Percentiles rank a stretch among this genome's conserved stretches.
Conservation (phyloP, 2,113 vertebrate species). For the Epinephelus fuscoguttatus region DNA sequence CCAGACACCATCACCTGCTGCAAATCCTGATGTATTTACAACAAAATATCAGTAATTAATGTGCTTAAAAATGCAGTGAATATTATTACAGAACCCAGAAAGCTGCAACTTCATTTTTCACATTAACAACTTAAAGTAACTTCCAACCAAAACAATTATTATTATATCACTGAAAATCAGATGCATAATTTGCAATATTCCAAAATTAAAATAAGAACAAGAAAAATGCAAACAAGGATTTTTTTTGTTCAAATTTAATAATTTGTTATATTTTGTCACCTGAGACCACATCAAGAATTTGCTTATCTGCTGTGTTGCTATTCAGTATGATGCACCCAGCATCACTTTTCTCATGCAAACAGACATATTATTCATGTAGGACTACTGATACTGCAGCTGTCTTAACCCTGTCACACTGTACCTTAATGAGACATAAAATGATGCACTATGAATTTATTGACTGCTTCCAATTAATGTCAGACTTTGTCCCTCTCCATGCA, state of each 20-base stretch:
- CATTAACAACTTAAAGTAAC: background rate
- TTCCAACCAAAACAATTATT: background rate
- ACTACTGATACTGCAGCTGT: background rate
- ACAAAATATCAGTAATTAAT: background rate
- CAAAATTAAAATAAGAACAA: no score
- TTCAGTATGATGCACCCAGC: background rate
- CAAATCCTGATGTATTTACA: constrained; percentile 86
- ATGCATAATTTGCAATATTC: background rate
- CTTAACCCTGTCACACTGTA: background rate
- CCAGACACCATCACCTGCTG: constrained; percentile 99
- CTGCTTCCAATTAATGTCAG: background rate
- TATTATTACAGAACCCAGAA: background rate
- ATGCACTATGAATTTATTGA: background rate
- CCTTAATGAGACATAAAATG: background rate
- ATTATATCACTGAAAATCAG: background rate
- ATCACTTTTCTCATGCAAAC: background rate
- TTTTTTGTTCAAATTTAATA: background rate
- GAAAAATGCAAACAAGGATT: background rate
- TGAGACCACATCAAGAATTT: background rate
- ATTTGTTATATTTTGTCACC: background rate
- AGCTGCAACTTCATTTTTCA: background rate
- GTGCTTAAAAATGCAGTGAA: background rate
- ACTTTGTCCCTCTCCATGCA: background rate
- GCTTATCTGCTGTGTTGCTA: background rate
- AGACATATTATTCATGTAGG: background rate